Conservation (phyloP, 1,140 invertebrate genomes). For the Nasonia longicornis region DNA sequence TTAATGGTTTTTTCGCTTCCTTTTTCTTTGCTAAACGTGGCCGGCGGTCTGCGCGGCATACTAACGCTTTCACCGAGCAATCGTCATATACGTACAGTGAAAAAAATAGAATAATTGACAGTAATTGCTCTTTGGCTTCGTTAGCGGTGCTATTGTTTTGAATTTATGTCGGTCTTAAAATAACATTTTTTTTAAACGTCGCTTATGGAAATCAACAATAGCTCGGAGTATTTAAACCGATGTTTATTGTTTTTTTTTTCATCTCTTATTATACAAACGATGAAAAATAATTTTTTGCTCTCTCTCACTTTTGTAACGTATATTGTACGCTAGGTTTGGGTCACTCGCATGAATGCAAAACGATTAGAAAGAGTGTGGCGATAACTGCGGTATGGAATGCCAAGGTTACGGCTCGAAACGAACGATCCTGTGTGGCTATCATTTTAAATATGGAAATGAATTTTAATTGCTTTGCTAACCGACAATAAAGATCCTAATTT, state of each 20-base stretch:
- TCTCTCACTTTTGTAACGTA: conserved; percentile 8
- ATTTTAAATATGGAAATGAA: conserved; percentile 10
- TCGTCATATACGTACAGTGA: background rate
- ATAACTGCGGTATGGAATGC: conserved; percentile 33
- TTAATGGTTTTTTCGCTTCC: no score
- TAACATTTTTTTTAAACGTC: background rate
- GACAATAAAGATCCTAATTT: conserved; percentile 24
- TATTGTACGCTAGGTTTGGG: background rate
- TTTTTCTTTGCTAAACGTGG: background rate
- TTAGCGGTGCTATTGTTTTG: background rate
- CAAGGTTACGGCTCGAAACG: background rate
- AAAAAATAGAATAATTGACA: background rate
- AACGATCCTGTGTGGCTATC: background rate
- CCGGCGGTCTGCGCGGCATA: no score
- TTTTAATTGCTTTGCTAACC: background rate
- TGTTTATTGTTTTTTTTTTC: background rate
- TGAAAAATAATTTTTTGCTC: background rate
- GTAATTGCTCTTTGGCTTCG: background rate
- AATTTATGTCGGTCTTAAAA: background rate
- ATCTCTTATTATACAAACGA: background rate
- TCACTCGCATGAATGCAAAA: background rate
- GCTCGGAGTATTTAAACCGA: background rate
- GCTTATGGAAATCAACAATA: background rate
- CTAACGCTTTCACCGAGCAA: background rate
- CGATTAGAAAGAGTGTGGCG: background rate